A percentile compares a stretch with the other conserved stretches of the same genome.
phyloP scores from a whole-genome alignment of 2,113 vertebrate genomes.

The Alosa alosa region DNA sequence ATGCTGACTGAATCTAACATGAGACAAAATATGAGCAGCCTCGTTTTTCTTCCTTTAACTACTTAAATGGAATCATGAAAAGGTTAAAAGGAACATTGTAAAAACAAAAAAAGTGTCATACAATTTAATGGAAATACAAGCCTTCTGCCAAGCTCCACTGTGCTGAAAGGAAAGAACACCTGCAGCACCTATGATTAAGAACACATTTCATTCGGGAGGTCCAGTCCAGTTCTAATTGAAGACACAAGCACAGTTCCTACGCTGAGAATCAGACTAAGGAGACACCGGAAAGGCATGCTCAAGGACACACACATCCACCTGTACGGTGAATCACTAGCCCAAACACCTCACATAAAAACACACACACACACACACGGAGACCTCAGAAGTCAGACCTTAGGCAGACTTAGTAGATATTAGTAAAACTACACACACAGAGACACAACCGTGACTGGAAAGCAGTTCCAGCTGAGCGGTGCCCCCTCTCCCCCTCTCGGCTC shows the following conservation, averaged over 20 bases:
- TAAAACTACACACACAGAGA: neutral
- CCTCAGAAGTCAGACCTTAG: neutral
- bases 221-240: neutral
- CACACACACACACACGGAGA: neutral
- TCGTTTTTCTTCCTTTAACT: neutral
- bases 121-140: conserved; percentile 10
- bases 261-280: neutral
- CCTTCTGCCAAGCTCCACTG: neutral
- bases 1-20: neutral
- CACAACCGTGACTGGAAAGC: neutral
- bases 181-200: conserved; percentile 37
- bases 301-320: conserved; percentile 44
- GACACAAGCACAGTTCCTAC: neutral
- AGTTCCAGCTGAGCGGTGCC: neutral
- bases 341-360: conserved; percentile 12
- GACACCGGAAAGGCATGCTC: neutral
- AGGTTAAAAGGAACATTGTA: neutral
- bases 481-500: neutral
- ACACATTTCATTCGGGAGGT: conserved; percentile 2
- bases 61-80: neutral
- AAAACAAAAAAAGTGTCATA: conserved; percentile 1
- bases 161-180: conserved; percentile 43
- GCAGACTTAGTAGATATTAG: neutral
- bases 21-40: neutral
- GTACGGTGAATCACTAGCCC: conserved; percentile 23